These are phyloP conservation scores for Rhynchomys soricoides DNA, from an alignment of 2,113 vertebrate species.

Conservation along the genomic window DNA sequence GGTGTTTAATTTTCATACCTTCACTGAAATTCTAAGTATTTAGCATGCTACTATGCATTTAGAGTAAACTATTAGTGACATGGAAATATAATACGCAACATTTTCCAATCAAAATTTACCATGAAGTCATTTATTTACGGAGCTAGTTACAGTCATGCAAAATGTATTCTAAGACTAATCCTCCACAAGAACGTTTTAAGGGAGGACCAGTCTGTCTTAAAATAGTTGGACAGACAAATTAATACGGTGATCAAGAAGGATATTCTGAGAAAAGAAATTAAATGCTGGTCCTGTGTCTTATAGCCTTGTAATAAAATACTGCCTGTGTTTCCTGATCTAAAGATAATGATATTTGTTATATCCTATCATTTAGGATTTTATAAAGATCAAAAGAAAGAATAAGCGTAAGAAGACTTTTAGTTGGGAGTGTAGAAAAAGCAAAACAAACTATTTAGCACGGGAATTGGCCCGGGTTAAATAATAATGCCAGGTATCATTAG, in stretches of 20 bases:
- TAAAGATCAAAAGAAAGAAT: slow-evolving; percentile 20
- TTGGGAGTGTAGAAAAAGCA: not conserved
- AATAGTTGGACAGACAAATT: not conserved
- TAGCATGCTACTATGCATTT: not conserved
- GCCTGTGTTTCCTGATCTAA: slow-evolving; percentile 63
- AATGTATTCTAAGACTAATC: not conserved
- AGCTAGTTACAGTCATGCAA: not conserved
- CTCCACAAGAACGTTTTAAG: not conserved
- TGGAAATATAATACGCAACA: not conserved
- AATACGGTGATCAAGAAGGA: not conserved
- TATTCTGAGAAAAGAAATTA: not conserved
- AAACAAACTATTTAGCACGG: not conserved
- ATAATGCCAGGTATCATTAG: not conserved
- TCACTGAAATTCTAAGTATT: not conserved
- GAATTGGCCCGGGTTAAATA: not conserved
- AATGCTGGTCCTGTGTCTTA: not conserved
- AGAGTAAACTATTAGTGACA: not conserved
- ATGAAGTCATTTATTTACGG: not conserved
- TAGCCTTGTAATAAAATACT: not conserved
- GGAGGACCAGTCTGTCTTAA: not conserved
- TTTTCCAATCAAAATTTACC: slow-evolving; percentile 37
- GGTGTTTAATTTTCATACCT: not conserved
- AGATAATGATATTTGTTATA: not conserved
- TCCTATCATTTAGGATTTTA: not conserved
- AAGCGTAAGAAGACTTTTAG: not conserved